Percentiles rank a stretch among this genome's conserved stretches.
Evolutionary conservation across 2,888 invertebrate genomes (phyloP).

Genomic region (Melanophora roralis): DNA sequence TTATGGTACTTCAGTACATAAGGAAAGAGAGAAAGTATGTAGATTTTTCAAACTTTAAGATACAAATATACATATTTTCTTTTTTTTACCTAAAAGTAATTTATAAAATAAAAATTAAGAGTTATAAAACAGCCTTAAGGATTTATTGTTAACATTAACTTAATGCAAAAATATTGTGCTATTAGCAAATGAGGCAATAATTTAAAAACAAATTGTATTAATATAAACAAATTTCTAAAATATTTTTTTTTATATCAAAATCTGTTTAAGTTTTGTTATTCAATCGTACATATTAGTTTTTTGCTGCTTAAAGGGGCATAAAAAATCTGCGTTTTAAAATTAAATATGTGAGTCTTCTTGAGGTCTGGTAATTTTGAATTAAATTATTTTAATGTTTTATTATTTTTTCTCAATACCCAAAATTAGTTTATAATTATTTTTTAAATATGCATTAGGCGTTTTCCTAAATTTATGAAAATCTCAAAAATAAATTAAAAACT

Average conservation of each 20-base stretch:
- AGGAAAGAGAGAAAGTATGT: neutral
- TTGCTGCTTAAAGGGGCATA: too few relatives aligned
- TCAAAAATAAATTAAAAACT: too few relatives aligned
- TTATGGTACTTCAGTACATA: neutral
- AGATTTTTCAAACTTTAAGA: neutral
- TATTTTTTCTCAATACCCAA: too few relatives aligned
- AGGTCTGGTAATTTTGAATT: too few relatives aligned
- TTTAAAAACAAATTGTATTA: neutral
- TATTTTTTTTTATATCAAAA: neutral
- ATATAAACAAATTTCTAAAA: neutral
- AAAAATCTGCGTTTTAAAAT: too few relatives aligned
- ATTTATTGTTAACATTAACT: constrained; percentile 35
- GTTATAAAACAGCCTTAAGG: constrained; percentile 8
- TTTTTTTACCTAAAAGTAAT: neutral
- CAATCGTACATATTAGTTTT: too few relatives aligned
- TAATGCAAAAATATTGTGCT: constrained; percentile 11
- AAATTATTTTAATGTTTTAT: too few relatives aligned
- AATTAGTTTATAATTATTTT: too few relatives aligned
- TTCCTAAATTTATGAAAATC: too few relatives aligned
- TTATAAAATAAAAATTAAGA: constrained; percentile 51
- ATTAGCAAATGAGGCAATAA: neutral
- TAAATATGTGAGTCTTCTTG: too few relatives aligned
- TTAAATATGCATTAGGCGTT: too few relatives aligned
- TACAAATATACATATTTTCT: neutral
- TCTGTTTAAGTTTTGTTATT: too few relatives aligned